Evolutionary conservation across 2,888 invertebrate genomes (phyloP).

Genomic region (Empis livida): DNA sequence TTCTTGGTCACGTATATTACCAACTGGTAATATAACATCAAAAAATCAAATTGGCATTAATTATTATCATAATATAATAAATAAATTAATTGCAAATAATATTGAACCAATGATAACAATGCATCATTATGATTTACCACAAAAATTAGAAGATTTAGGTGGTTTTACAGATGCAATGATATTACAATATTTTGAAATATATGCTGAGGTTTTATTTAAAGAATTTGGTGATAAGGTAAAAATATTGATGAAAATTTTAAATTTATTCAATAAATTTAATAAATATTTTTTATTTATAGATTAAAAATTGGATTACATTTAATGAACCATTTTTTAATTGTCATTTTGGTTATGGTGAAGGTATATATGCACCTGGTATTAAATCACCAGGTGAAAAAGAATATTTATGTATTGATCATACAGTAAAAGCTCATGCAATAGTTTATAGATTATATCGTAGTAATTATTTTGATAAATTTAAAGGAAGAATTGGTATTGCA

Average conservation of each 20-base stretch:
- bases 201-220: conserved; percentile 36
- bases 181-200: conserved; percentile 39
- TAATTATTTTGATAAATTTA: conserved; percentile 24
- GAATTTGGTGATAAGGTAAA: conserved; percentile 38
- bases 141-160: conserved; percentile 39
- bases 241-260: background rate
- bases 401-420: conserved; percentile 39
- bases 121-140: conserved; percentile 43
- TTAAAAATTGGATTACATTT: conserved; percentile 44
- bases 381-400: conserved; percentile 36
- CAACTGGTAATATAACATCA: conserved; percentile 40
- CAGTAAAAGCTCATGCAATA: conserved; percentile 41
- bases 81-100: conserved; percentile 44
- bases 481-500: conserved; percentile 25
- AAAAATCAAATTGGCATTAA: conserved; percentile 45
- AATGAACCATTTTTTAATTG: conserved; percentile 42
- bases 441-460: conserved; percentile 35
- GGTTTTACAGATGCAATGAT: conserved; percentile 38
- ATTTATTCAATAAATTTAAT: background rate
- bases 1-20: conserved; percentile 51
- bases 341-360: conserved; percentile 37
- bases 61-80: conserved; percentile 52
- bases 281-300: conserved; percentile 7
- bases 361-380: conserved; percentile 25
- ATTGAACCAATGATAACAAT: conserved; percentile 48